Evolutionary conservation across 2,113 vertebrate species (phyloP).

Genomic region (Mesembrinibis cayennensis): DNA sequence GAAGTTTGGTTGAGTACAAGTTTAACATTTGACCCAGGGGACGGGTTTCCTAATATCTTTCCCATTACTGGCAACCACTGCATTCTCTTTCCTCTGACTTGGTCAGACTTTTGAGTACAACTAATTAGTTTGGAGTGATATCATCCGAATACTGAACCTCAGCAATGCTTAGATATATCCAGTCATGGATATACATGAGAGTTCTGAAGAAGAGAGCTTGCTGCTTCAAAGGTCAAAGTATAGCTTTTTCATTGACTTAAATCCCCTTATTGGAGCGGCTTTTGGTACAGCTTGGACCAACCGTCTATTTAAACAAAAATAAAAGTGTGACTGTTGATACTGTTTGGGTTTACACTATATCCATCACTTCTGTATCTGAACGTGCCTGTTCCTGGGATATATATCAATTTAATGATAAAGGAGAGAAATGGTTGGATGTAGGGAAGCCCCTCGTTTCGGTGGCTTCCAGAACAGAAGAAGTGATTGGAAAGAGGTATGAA

Average conservation of each 20-base stretch:
- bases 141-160: background rate
- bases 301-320: background rate
- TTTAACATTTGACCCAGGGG: background rate
- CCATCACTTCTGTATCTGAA: background rate
- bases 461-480: background rate
- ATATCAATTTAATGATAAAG: background rate
- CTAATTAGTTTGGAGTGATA: background rate
- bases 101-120: background rate
- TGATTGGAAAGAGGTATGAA: background rate
- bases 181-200: background rate
- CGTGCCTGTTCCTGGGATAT: background rate
- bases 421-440: background rate
- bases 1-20: background rate
- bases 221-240: background rate
- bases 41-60: background rate
- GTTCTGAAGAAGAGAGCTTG: background rate
- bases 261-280: background rate
- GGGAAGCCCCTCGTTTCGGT: background rate
- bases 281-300: background rate
- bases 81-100: slow-evolving; percentile 21
- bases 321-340: background rate
- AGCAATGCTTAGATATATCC: background rate
- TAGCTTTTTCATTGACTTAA: background rate
- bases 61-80: slow-evolving; percentile 9
- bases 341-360: background rate